Conservation (phyloP, 2,113 vertebrate genomes). For the Turdus rufiventris region DNA sequence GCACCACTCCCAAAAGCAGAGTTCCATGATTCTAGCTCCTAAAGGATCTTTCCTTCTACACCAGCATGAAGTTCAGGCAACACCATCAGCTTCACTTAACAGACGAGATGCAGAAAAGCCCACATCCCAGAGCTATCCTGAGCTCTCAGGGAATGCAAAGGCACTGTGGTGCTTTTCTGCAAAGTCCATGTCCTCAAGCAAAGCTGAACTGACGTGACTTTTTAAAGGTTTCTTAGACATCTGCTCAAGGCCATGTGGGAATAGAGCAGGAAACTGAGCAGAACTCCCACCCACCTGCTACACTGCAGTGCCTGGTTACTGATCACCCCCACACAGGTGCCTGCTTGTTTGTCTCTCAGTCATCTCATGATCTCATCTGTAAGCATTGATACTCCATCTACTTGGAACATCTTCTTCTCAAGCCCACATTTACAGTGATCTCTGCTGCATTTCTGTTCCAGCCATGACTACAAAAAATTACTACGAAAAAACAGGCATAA, state of each 20-base stretch:
- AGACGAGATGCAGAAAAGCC: rapidly evolving
- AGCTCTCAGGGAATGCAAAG: not conserved
- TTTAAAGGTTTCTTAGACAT: not conserved
- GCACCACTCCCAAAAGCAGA: rapidly evolving
- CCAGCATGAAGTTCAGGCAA: not conserved
- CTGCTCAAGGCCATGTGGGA: not conserved
- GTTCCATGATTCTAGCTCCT: not conserved
- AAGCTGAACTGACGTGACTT: not conserved
- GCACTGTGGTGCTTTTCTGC: rapidly evolving
- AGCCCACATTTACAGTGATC: not conserved
- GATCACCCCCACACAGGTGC: not conserved
- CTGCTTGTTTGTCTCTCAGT: not conserved
- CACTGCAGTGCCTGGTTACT: not conserved
- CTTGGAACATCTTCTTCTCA: not conserved
- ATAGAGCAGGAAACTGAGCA: not conserved
- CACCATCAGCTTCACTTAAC: not conserved
- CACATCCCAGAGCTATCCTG: not conserved
- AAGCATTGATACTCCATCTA: not conserved
- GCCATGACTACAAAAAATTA: not conserved
- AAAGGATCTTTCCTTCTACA: not conserved
- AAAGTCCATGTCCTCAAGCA: not conserved
- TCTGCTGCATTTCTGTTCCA: not conserved
- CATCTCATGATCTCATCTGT: not conserved
- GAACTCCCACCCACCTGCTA: not conserved
- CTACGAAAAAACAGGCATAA: not conserved